phyloP scores from a whole-genome alignment of 2,113 vertebrate genomes.

The Bombycilla garrulus region DNA sequence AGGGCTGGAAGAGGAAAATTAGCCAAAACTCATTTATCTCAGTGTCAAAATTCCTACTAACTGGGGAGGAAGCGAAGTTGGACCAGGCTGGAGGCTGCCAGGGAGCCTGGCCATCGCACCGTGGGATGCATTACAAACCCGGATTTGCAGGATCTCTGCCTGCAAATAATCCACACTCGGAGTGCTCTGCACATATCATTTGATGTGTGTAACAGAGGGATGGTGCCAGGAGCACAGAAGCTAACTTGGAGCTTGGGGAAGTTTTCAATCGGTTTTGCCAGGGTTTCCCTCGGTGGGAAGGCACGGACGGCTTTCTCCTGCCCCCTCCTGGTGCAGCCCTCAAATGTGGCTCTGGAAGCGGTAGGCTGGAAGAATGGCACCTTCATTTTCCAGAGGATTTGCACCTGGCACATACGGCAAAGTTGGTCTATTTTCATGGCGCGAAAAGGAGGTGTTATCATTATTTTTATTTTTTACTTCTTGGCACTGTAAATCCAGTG shows the following conservation, averaged over 20 bases:
- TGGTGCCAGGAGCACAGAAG: slow-evolving; percentile 53
- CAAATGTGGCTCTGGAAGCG: not conserved
- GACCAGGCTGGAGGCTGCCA: not conserved
- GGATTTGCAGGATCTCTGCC: slow-evolving; percentile 41
- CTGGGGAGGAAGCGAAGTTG: not conserved
- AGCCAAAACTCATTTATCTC: slow-evolving; percentile 35
- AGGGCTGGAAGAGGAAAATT: not conserved
- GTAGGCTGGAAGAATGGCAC: slow-evolving; percentile 15
- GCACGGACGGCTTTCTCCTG: slow-evolving; percentile 55
- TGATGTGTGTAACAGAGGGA: slow-evolving; percentile 30
- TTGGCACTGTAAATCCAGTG: not conserved
- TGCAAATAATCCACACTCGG: slow-evolving; percentile 8
- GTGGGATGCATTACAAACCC: slow-evolving; percentile 24
- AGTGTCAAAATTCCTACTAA: not conserved
- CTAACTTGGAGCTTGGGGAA: slow-evolving; percentile 36
- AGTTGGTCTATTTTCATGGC: not conserved
- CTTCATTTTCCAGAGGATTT: not conserved
- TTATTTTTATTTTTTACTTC: not conserved
- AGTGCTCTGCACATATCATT: slow-evolving; percentile 26
- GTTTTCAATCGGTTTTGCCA: slow-evolving; percentile 35
- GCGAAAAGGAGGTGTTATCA: not conserved
- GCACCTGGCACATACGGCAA: not conserved
- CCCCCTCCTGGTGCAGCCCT: slow-evolving; percentile 62
- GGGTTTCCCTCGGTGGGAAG: slow-evolving; percentile 1
- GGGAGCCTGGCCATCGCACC: not conserved